Base-by-base conservation (phyloP, 2,797 vertebrate species). In the Thaleichthys pacificus region DNA sequence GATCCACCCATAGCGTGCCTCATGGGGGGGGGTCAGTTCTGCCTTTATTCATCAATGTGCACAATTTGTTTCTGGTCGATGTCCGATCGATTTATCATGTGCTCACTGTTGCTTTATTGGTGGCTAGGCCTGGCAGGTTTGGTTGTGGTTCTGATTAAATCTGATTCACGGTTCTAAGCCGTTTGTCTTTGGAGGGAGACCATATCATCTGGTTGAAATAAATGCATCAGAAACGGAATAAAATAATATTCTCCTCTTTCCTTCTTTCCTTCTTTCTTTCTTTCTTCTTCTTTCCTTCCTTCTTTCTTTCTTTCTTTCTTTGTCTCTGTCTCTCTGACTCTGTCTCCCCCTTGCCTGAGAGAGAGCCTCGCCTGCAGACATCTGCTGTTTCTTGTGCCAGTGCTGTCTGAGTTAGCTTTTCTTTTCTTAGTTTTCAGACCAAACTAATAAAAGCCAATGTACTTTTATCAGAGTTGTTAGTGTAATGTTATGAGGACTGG, bases 201-300 rank as follows among this genome's bases (percentile, higher is more conserved):
- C 38, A 26, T 80, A 79, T 67, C 80, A 79, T 92, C 91, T 92
- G 91, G 87, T 86, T 86, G 71, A 85, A 90, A 91, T 92, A 84
- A 90, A 86, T 68, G 69, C 82, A 84, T 85, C 78, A 76, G 56
- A 86, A 86, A 85, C 79, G 69, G 73, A 86, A 89, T 84, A 83
- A 86, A 90, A 90, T 61, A 85, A 82, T 66, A 58, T 17, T 61
- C 21, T 66, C 61, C 61, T 66, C 71, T 73, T 22, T 24, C 56
- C 82, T 79, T 80, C 65, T 68, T 82, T 78, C 72, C 83, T 62
- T 74, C 65, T 68, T 76, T 66, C 74, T 70, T 72, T 68, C 61
- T 84, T 72, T 77, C 77, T 77, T n/a, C n/a, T 75, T 81, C 81
- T 78, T 61, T 0, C 30, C n/a, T 47, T n/a, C 56, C 22, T 47